Evolutionary conservation across 2,888 invertebrate genomes (phyloP).

Genomic region (Morpho deidamia): DNA sequence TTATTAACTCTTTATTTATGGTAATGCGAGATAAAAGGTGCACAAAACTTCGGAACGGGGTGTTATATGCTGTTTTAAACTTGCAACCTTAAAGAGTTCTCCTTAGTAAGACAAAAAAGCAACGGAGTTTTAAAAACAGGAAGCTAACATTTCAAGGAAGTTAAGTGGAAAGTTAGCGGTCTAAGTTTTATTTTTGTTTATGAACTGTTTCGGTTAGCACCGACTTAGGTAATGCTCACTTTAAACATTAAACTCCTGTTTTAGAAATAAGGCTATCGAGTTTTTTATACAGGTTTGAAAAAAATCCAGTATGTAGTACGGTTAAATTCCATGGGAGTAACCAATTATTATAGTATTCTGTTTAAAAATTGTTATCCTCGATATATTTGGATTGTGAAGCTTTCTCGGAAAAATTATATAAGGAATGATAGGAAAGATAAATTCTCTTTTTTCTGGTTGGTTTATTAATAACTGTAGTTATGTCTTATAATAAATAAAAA

Average conservation of each 20-base stretch:
- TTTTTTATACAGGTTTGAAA: no score
- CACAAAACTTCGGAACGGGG: constrained; percentile 43
- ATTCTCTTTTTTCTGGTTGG: no score
- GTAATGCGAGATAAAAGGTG: constrained; percentile 29
- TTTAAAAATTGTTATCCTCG: no score
- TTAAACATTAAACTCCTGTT: constrained; percentile 30
- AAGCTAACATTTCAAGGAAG: constrained; percentile 70
- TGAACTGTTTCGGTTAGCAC: constrained; percentile 44
- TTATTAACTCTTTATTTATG: constrained; percentile 17
- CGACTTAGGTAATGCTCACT: constrained; percentile 48
- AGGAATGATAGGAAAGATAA: no score
- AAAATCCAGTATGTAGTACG: no score
- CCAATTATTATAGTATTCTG: no score
- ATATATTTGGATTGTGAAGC: no score
- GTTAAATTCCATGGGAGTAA: no score
- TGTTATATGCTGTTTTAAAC: constrained; percentile 70
- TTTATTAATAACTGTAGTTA: no score
- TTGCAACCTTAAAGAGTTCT: constrained; percentile 63
- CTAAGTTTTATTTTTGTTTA: constrained; percentile 60
- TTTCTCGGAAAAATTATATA: no score
- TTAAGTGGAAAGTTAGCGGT: constrained; percentile 71
- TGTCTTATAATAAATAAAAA: no score
- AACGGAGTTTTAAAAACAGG: constrained; percentile 66
- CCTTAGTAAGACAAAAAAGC: constrained; percentile 56
- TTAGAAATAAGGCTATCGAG: background rate